Base-by-base conservation (phyloP, 2,113 vertebrate species). In the Trichomycterus rosablanca region DNA sequence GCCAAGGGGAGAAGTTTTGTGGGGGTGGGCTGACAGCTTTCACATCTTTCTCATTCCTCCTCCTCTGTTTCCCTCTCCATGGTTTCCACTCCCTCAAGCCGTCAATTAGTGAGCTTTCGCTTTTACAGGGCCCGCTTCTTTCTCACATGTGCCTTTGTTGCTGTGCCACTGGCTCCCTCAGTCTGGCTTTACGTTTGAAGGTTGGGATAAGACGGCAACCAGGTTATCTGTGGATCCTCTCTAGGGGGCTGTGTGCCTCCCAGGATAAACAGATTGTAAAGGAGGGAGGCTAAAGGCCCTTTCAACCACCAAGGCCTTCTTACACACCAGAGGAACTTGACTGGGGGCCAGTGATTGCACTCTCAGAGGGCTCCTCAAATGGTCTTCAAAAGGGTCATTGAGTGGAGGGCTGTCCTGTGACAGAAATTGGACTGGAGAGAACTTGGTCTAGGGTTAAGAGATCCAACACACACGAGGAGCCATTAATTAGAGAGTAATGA, bases 101-200 rank as follows among this genome's bases (percentile, higher is more conserved):
- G 42, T 85, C 84, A 88, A 86, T 87, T 87, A 88, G 82, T 70
- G 74, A 77, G 72, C 54, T 59, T 3, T 48, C 59, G 56, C 80
- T 78, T 75, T 72, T 58, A 58, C 81, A 78, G 77, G n/a, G 72
- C 71, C 74, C 60, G 59, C 62, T 66, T 78, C 71, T 80, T 76
- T 66, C 76, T 83, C 82, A 80, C 74, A 81, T 66, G 54, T 72
- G 76, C 68, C 79, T 84, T 85, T 83, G 84, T 83, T 78, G 75
- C 75, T 35, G 30, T 55, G 42, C 56, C 67, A 64, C 39, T 66
- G 60, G 57, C 63, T 72, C 46, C 58, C 50, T 48, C 68, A 80
- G 76, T 70, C 64, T 71, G 67, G 70, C 64, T 44, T 71, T 18
- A 43, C 60, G 76, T 84, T 84, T 88, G 85, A 87, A 86, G 82